Base-by-base conservation (phyloP, 2,113 vertebrate genomes). In the Enhydra lutris region DNA sequence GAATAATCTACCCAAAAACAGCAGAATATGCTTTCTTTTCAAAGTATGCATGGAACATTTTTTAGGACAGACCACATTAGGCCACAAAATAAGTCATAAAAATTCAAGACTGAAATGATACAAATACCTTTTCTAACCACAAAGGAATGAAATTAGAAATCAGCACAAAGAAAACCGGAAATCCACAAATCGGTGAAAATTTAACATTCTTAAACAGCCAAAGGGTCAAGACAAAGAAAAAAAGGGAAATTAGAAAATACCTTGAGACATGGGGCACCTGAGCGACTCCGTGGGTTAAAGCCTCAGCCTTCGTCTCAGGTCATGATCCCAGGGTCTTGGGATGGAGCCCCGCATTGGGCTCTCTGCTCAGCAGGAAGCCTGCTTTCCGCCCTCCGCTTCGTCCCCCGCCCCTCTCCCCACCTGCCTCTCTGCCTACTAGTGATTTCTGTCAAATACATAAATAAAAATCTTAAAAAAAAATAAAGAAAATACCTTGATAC, bases 101-200 rank as follows among this genome's bases (percentile, higher is more conserved):
- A 47, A 52, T 50, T 85, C 24, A 84, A 61, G 57, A 86, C 3
- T 39, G 12, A 86, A 86, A 85, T 55, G 18, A 85, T 63, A 76
- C 39, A 85, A 93, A 50, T 50, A 84, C 0, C 17, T 31, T 85
- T 93, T 63, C 36, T 93, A 26, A 78, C 61, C 7, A 85, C 3
- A 24, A 34, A 34, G 24, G 17, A 86, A 86, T 55, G n/a, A 86
- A 86, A 86, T n/a, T 52, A 86, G 57, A 93, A 86, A 86, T 55
- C 45, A 78, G n/a, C 57, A 76, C 31, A 39, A 85, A 65, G 57
- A 65, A 93, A 93, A 85, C 39, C 15, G 8, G n/a, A 76, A 65
- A 85, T 63, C 6, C 13, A 76, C 11, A 50, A 84, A 63, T 63
- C 5, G 39, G 80, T 36, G 65, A 34, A 93, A 93, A 76, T 76